Base-by-base conservation (phyloP, 2,888 invertebrate genomes). In the Andrena bicolor region DNA sequence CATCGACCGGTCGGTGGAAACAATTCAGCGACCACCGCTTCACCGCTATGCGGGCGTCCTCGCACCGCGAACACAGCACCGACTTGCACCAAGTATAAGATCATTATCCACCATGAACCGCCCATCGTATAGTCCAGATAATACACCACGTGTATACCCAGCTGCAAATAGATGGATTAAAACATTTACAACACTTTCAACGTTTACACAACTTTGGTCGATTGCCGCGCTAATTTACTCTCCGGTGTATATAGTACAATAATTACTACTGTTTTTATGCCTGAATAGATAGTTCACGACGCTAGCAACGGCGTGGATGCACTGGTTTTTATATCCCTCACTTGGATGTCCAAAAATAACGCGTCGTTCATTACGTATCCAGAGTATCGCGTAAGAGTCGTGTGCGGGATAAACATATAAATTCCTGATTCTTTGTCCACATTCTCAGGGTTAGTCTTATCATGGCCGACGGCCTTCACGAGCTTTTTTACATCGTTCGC, bases 21-120 rank as follows among this genome's bases (percentile, higher is more conserved):
- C 80, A 96, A 92, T 68, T 96, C 95, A 2, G 95, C 95, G 1
- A 96, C 96, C 20, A 96, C 95, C 3, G 96, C 96, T 91, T 97
- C 97, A 1, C 98, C 97, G 82, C 97, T 96, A 93, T 97, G 98
- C 0, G 98, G 98, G 35, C 98, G 95, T 3, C 98, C 98, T 48
- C 98, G 96, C 10, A 98, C 97, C 92, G 97, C 96, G 93, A 98
- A 97, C 80, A 98, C 96, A n/a, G 97, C 98, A 86, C 96, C 95
- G 66, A 97, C 96, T 92, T 97, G 96, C 60, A 97, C 94, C 64
- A 97, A 95, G 93, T 98, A 97, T 58, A 98, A 94, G 72, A 97
- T 95, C 92, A 97, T 96, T 76, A 98, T 95, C 97, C 98, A 98
- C 98, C 98, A 98, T 3, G 96, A 95, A 4, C 98, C 98, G 20